Conservation (phyloP, 2,113 vertebrate genomes). For the Ophiodon elongatus region DNA sequence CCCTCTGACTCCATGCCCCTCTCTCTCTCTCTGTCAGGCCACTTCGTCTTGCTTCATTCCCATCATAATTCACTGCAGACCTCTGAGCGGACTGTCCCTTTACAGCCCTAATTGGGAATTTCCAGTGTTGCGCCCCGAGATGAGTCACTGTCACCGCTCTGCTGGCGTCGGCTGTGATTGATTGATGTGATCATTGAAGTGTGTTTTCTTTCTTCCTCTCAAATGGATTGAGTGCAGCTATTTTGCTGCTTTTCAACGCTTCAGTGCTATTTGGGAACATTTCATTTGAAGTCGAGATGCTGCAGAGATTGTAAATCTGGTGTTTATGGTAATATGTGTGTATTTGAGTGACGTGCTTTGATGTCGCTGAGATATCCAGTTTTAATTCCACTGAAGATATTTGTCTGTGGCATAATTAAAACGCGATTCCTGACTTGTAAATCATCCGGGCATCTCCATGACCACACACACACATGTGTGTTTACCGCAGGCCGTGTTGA, state of each 20-base stretch:
- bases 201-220: background rate
- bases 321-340: background rate
- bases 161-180: background rate
- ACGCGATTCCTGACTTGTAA: background rate
- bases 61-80: background rate
- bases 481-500: background rate
- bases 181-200: background rate
- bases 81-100: background rate
- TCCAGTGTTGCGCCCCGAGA: background rate
- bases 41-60: conserved; percentile 4
- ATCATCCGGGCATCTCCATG: conserved; percentile 2
- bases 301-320: background rate
- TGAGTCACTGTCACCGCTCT: conserved; percentile 4
- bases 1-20: background rate
- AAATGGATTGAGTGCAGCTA: background rate
- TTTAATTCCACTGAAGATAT: conserved; percentile 9
- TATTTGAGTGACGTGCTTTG: background rate
- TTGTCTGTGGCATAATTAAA: background rate
- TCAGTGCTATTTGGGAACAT: background rate
- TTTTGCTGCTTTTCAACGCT: background rate
- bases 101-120: background rate
- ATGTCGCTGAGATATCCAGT: background rate
- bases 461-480: conserved; percentile 7
- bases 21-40: background rate
- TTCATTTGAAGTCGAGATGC: background rate